These are phyloP conservation scores for Hemaris fuciformis DNA, from an alignment of 2,888 invertebrate species.

Conservation along the genomic window DNA sequence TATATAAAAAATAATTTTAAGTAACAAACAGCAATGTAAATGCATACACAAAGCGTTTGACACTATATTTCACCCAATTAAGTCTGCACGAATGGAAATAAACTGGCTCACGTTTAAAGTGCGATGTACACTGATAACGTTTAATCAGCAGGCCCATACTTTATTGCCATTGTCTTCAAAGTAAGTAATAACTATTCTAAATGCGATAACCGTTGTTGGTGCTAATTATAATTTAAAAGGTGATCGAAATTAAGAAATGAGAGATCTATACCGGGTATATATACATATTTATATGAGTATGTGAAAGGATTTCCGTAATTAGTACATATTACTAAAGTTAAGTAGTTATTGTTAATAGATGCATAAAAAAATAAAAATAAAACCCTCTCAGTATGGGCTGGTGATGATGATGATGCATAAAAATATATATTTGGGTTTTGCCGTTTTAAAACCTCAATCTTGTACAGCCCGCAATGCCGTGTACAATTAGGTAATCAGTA, in stretches of 20 bases:
- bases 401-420: too few species aligned
- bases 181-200: background rate
- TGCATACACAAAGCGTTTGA: background rate
- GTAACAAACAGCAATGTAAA: conserved; percentile 13
- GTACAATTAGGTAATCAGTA: background rate
- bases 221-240: background rate
- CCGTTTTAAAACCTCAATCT: too few species aligned
- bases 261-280: too few species aligned
- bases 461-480: background rate
- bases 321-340: too few species aligned
- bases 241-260: too few species aligned
- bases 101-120: conserved; percentile 19
- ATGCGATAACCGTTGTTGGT: background rate
- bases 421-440: background rate
- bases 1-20: background rate
- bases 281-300: too few species aligned
- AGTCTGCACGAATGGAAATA: conserved; percentile 24
- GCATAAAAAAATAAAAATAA: too few species aligned
- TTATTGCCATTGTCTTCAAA: background rate
- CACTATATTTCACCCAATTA: conserved; percentile 4
- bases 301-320: too few species aligned
- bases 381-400: too few species aligned
- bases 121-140: conserved; percentile 25
- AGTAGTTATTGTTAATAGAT: too few species aligned
- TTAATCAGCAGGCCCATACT: background rate